Evolutionary conservation across 2,888 invertebrate genomes (phyloP), one percentile per base, ranked within the genome.

Genomic region (Horisme vitalbata): DNA sequence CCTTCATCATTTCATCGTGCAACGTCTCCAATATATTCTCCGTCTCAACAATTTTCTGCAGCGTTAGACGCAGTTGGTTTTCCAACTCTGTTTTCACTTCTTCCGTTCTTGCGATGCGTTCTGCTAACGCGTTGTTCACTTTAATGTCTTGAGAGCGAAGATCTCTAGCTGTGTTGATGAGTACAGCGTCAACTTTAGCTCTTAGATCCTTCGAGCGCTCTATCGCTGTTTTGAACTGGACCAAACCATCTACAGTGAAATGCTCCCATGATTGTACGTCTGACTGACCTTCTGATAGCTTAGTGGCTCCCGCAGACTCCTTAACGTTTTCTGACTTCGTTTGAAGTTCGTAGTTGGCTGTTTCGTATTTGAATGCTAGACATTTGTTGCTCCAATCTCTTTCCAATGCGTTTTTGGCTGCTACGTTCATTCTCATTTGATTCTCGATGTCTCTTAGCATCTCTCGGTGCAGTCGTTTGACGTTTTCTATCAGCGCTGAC

Each of bases 381-480:
- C 91, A 92, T 82, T 97, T 97, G 71, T 97, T 95, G 61, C 96
- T 96, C 96, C 97, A 97, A 72, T 97, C 97, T 54, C 92, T 93
- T 83, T 97, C 97, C 49, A 97, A 74, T 13, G 94, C 91, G 53
- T 93, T 91, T 68, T 97, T 96, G 0, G 94, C 93, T 0, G 94
- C 93, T 35, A 94, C 93, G 63, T 96, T 94, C 70, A 94, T 93
- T 12, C 91, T 73, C 61, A 95, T 81, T 70, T 96, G 95, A 36
- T 90, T 84, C 43, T 94, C 93, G 1, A 95, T 91, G 53, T 94
- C 94, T 50, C 91, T 90, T 5, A 94, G 71, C 27, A 93, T 92
- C 54, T 93, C 91, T n/a, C 85, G 79, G 30, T 95, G 91, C 0
- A 93, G 68, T 37, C 91, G 90, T 37, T 92, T 90, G 5, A 95